Evolutionary conservation across 2,888 invertebrate species (phyloP), one percentile per base, ranked within the genome.

Genomic region (Xylota segnis): DNA sequence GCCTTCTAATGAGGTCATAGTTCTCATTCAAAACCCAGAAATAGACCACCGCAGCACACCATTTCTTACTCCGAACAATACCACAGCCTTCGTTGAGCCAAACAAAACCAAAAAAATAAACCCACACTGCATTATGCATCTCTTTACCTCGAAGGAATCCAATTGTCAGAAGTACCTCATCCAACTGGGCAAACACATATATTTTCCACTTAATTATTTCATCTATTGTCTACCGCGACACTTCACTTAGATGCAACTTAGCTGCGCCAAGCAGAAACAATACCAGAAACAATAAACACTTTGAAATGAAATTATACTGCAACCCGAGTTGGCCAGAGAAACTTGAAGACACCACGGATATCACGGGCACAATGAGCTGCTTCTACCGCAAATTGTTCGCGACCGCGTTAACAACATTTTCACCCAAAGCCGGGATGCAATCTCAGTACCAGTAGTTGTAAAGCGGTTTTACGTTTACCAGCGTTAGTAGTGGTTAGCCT

Each of bases 171-270:
- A 34, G 65, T 75, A 63, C 75, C 70, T 61, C 70, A 84, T 76
- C 76, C 81, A n/a, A 70, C 76, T 58, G 23, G 43, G 71, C n/a
- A 71, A 72, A 43, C 32, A 16, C 66, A 43, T 71, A 58, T 56
- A 54, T 79, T 78, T 66, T 75, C 45, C 84, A 81, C 84, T 84
- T 81, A 84, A 81, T 81, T 81, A 84, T 84, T 75, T 18, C 63
- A 43, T 71, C 66, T 78, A 58, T 76, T 65, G 63, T 68, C 12
- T 40, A 71, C 81, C 72, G 76, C 72, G 76, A 81, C 81, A 86
- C 81, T 86, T 76, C 66, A 81, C 84, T 75, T 72, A 61, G 61
- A 58, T 65, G 58, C 66, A 78, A 70, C 34, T 78, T 52, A 37
- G 32, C 68, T 56, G 63, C 59, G 56, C 58, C 40, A 23, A n/a